Conservation (phyloP, 1,140 invertebrate species). For the Magallana ariakensis region DNA sequence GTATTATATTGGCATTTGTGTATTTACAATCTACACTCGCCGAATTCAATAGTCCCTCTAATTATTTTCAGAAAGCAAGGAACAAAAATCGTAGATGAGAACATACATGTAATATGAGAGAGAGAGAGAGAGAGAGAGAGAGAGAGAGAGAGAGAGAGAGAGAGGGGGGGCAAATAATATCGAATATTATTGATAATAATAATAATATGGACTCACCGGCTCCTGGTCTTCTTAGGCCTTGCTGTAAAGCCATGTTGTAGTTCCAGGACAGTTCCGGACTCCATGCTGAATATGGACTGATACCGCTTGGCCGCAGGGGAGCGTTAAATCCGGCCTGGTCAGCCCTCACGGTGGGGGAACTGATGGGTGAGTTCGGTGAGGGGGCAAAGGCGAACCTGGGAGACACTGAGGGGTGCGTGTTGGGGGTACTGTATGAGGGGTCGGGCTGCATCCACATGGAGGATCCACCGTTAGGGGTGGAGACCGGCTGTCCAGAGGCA, state of each 20-base stretch:
- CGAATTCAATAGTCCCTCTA: constrained; percentile 23
- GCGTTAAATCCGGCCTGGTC: constrained; percentile 65
- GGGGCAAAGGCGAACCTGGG: constrained; percentile 67
- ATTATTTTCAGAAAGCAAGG: not conserved
- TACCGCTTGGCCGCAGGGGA: constrained; percentile 65
- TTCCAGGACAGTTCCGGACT: constrained; percentile 74
- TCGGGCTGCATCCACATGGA: constrained; percentile 69
- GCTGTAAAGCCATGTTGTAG: constrained; percentile 71
- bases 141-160: not conserved
- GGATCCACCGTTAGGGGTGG: constrained; percentile 60
- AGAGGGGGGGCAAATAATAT: not conserved
- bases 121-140: not conserved
- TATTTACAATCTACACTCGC: constrained; percentile 14
- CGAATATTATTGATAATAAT: too few relatives aligned
- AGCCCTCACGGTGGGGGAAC: constrained; percentile 63
- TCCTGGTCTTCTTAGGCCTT: constrained; percentile 67
- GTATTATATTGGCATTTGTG: constrained; percentile 34
- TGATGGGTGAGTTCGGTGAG: constrained; percentile 65
- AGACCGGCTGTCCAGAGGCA: constrained; percentile 61
- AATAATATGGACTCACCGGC: constrained; percentile 57
- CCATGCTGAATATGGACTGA: constrained; percentile 69
- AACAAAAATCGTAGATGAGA: not conserved
- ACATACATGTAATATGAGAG: not conserved
- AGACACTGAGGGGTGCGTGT: constrained; percentile 66
- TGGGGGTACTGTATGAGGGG: constrained; percentile 62